Conservation (phyloP, 2,797 vertebrate genomes). For the Acipenser oxyrinchus region DNA sequence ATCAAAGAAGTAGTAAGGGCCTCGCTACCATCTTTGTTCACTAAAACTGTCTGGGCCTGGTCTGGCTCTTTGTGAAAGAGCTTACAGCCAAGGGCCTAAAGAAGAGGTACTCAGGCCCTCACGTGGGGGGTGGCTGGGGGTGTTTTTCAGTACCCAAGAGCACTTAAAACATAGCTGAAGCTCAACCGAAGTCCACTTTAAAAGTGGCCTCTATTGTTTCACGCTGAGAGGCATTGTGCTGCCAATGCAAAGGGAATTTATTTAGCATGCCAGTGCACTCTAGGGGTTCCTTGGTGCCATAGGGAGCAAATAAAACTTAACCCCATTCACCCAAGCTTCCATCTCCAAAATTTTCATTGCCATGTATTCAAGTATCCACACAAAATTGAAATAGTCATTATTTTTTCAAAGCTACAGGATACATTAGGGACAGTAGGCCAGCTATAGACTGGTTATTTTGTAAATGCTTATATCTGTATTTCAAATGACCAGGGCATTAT, state of each 20-base stretch:
- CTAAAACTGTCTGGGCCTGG: conserved; percentile 7
- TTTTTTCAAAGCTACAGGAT: too few species aligned
- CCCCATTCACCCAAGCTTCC: conserved; percentile 12
- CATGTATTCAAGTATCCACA: too few species aligned
- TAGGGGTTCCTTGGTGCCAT: conserved; percentile 19
- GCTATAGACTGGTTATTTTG: too few species aligned
- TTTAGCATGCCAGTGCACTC: conserved; percentile 27
- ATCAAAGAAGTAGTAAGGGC: conserved; percentile 9
- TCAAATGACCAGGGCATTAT: too few species aligned
- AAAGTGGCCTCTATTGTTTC: conserved; percentile 28
- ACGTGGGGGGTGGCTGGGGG: conserved; percentile 12
- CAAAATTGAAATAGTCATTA: too few species aligned
- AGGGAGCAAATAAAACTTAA: conserved; percentile 14
- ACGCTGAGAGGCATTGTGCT: conserved; percentile 21
- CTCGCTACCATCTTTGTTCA: conserved; percentile 13
- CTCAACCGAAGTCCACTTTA: conserved; percentile 20
- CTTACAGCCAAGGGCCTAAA: conserved; percentile 14
- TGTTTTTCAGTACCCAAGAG: conserved; percentile 16
- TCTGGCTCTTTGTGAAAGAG: conserved; percentile 2
- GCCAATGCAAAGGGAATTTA: conserved; percentile 19
- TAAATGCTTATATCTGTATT: too few species aligned
- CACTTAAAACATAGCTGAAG: conserved; percentile 21
- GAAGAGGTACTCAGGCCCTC: conserved; percentile 16
- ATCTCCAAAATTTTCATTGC: background rate
- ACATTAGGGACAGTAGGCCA: too few species aligned